phyloP scores from a whole-genome alignment of 2,113 vertebrate genomes.

The Ahaetulla prasina region DNA sequence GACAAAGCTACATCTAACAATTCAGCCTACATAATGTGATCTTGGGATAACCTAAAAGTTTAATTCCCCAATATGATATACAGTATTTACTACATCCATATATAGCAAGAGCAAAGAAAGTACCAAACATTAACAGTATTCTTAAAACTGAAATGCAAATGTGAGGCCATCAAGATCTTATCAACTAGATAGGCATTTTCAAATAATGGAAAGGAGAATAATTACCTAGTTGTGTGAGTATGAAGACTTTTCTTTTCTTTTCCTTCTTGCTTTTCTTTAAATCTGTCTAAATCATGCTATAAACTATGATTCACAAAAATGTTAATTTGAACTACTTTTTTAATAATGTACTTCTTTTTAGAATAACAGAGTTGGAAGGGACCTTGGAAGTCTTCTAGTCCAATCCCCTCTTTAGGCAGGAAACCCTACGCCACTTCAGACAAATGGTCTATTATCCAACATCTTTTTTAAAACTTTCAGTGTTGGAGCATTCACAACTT shows the following conservation, averaged over 20 bases:
- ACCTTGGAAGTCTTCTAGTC: too few species aligned
- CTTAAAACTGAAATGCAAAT: not conserved
- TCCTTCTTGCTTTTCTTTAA: not conserved
- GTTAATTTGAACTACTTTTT: not conserved
- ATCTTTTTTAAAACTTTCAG: too few species aligned
- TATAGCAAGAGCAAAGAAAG: not conserved
- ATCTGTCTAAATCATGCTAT: not conserved
- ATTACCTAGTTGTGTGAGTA: not conserved
- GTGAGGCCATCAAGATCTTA: not conserved
- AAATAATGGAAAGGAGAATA: not conserved
- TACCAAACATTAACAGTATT: not conserved
- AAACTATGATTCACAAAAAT: not conserved
- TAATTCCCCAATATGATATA: rapidly evolving
- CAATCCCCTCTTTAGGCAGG: too few species aligned
- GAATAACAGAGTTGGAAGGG: too few species aligned
- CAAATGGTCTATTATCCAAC: too few species aligned
- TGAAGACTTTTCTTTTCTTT: not conserved
- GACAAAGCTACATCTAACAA: not conserved
- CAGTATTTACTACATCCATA: not conserved
- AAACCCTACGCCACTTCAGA: too few species aligned
- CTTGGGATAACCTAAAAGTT: not conserved
- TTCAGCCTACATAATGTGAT: not conserved
- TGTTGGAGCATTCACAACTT: too few species aligned
- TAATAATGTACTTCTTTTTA: too few species aligned
- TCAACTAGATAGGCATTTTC: not conserved